Evolutionary conservation across 2,797 vertebrate species (phyloP).

Genomic region (Dermochelys coriacea): DNA sequence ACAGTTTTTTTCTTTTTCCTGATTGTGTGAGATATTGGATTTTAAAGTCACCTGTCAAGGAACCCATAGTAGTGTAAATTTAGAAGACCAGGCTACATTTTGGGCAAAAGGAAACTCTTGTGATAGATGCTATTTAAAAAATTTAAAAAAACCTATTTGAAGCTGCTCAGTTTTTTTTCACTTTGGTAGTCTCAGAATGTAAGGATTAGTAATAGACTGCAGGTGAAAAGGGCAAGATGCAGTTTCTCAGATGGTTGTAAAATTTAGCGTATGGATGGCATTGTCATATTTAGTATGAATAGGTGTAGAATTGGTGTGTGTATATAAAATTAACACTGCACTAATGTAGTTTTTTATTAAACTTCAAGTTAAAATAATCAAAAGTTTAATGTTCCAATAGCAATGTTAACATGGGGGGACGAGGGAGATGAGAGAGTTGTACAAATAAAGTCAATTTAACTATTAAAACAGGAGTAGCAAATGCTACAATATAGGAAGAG

Average conservation of each 20-base stretch:
- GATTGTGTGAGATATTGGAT: neutral
- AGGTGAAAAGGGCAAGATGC: neutral
- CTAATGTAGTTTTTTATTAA: neutral
- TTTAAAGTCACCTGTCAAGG: neutral
- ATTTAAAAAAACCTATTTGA: too few species aligned
- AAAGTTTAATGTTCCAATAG: neutral
- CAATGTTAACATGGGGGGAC: neutral
- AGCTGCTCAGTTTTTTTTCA: neutral
- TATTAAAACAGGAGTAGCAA: neutral
- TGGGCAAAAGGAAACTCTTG: neutral
- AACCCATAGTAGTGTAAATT: neutral
- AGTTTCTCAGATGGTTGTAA: neutral
- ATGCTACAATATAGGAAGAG: neutral
- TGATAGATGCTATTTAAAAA: neutral
- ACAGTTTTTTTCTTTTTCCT: neutral
- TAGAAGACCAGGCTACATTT: neutral
- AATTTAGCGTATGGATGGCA: neutral
- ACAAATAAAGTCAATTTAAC: fast-evolving
- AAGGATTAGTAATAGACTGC: neutral
- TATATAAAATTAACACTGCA: neutral
- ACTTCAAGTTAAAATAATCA: neutral
- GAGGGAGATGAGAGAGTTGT: neutral
- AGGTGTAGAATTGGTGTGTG: neutral
- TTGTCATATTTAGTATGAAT: neutral
- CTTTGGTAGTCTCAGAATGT: neutral